phyloP scores from a whole-genome alignment of 2,888 invertebrate species.

The Ochropleura plecta region DNA sequence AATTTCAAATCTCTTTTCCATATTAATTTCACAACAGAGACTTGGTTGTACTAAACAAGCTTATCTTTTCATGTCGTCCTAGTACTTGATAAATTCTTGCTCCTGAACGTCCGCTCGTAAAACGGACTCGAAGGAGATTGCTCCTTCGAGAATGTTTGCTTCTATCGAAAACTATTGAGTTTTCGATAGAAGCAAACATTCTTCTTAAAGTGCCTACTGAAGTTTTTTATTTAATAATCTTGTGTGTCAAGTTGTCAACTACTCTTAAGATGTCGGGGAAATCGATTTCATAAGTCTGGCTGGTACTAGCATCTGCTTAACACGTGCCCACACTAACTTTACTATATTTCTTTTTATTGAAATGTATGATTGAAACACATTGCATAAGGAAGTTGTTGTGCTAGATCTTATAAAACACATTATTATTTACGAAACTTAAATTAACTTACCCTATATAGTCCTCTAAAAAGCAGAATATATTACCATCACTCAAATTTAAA shows the following conservation, averaged over 20 bases:
- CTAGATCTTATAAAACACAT: neutral
- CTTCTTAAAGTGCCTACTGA: conserved; percentile 22
- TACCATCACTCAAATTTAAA: neutral
- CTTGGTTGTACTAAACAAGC: neutral
- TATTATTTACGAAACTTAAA: neutral
- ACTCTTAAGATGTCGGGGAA: neutral
- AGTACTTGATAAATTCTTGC: conserved; percentile 29
- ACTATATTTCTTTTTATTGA: neutral
- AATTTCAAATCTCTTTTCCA: no score
- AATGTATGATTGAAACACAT: neutral
- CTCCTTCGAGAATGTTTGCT: no score
- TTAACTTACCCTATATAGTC: neutral
- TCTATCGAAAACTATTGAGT: no score
- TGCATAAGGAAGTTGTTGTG: neutral
- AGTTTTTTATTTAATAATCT: conserved; percentile 28
- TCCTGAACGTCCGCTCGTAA: conserved; percentile 32
- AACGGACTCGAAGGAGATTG: conserved; percentile 40
- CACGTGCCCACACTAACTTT: neutral
- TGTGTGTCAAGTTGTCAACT: neutral
- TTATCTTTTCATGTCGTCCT: conserved; percentile 11
- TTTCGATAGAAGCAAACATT: conserved; percentile 38
- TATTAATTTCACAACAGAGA: neutral
- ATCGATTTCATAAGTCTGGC: neutral
- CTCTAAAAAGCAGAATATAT: neutral
- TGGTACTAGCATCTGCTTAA: neutral